Evolutionary conservation across 2,113 vertebrate species (phyloP).

Genomic region (Chaetorhynchus papuensis): DNA sequence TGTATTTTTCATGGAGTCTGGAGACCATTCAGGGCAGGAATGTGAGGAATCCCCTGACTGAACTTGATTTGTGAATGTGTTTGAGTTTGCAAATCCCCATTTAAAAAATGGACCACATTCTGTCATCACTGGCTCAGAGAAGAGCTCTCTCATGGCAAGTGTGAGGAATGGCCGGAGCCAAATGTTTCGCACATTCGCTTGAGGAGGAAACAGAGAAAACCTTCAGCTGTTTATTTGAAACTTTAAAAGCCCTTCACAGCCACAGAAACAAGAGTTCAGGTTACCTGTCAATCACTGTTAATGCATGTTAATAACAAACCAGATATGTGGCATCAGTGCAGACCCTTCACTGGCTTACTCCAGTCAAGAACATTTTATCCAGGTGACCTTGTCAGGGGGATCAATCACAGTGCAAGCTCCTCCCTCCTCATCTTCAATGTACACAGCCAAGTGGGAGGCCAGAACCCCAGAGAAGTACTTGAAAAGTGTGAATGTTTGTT

Average conservation of each 20-base stretch:
- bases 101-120: neutral
- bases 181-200: neutral
- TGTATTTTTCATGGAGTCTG: neutral
- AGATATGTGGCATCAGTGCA: neutral
- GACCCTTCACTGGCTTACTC: neutral
- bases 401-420: neutral
- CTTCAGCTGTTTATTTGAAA: neutral
- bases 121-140: neutral
- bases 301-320: neutral
- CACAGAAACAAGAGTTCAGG: neutral
- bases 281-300: neutral
- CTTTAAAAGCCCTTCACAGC: neutral
- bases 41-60: neutral
- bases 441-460: neutral
- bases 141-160: neutral
- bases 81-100: neutral
- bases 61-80: neutral
- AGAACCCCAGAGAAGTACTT: neutral
- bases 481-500: neutral
- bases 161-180: neutral
- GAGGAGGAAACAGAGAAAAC: neutral
- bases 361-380: neutral
- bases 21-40: neutral
- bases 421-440: neutral
- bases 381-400: neutral